Base-by-base conservation (phyloP, 2,797 vertebrate genomes). In the Danio tinwini region DNA sequence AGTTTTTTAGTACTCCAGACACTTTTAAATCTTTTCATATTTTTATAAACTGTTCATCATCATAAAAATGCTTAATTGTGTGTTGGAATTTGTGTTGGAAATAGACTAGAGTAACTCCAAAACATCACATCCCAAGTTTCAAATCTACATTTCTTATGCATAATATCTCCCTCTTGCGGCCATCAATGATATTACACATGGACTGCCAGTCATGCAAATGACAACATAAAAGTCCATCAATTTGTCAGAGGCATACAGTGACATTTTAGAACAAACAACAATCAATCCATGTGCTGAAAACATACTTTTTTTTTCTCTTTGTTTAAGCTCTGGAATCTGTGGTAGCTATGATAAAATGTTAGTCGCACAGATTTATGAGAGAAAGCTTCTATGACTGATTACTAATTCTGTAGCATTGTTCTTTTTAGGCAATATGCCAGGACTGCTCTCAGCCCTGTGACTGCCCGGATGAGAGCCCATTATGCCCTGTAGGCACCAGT, bases 401-500 rank as follows among this genome's bases (percentile, higher is more conserved):
- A 7, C 42, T 65, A 45, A 65, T 17, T 21, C 63, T 21, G 61
- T 68, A 29, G n/a, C 40, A 64, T 61, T 42, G 9, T 64, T 70
- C 6, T 17, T 7, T 82, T 16, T 86, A 95, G 95, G 92, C 85
- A 17, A 83, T 85, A 39, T 69, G 86, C 0, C 82, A 92, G 65
- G 83, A 86, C 77, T 96, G 94, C 84, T 86, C 83, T 0, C 84
- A 87, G 19, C 85, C 92, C 0, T 96, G 94, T 79, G 82, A 80
- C 61, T 96, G 95, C 86, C 88, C 92, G 11, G 64, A 84, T 0
- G 88, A 90, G 52, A 37, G 85, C 0, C 88, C 85, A 17, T 86
- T 84, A 61, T 96, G 95, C 72, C 89, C 89, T 0, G 59, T 84
- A 0, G 94, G 94, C 19, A 93, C 88, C 88, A 95, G 93, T 83